Evolutionary conservation across 2,113 vertebrate species (phyloP), one percentile per base, ranked within the genome.

Genomic region (Rhipidura dahli): DNA sequence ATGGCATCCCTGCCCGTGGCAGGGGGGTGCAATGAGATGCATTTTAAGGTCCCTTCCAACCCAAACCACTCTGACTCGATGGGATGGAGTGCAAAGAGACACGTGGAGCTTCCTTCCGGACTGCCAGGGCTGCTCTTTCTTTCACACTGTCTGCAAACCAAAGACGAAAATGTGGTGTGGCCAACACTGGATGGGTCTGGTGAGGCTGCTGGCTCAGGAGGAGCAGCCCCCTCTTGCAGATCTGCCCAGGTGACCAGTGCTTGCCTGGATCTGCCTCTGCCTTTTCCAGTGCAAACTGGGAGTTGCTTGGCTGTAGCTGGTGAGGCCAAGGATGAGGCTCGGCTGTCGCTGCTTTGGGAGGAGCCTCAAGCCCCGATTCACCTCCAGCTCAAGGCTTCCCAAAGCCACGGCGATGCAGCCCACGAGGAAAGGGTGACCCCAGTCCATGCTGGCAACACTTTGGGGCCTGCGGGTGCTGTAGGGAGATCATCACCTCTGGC

Each of bases 361-460:
- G 26, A 39, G 2, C 6, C 15, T 3, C 4, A 2, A 45, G 15
- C 30, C 35, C n/a, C 5, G 40, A 44, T 50, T 91, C 28, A 35
- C 45, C 44, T 60, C 2, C 11, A 27, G 56, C 75, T 51, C 23
- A 8, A 35, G 35, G 42, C 18, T 75, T 42, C 45, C 54, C 56
- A 47, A 63, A 56, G 81, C 59, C 14, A 1, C 2, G 0, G 84
- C n/a, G 35, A 2, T 30, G 33, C 23, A 20, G 54, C 11, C 20
- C 4, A 1, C 11, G 8, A 2, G 10, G 33, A 11, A 9, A 10
- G 24, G 35, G 44, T 13, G 72, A 10, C 0, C 4, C 10, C 22
- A 33, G 24, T n/a, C 50, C 8, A 0, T 18, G 8, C 50, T 77
- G 60, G 40, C 30, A 28, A 4, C 2, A 28, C 26, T 63, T 22